Evolutionary conservation across 2,113 vertebrate species (phyloP), one percentile per base, ranked within the genome.

Genomic region (Thymallus thymallus): DNA sequence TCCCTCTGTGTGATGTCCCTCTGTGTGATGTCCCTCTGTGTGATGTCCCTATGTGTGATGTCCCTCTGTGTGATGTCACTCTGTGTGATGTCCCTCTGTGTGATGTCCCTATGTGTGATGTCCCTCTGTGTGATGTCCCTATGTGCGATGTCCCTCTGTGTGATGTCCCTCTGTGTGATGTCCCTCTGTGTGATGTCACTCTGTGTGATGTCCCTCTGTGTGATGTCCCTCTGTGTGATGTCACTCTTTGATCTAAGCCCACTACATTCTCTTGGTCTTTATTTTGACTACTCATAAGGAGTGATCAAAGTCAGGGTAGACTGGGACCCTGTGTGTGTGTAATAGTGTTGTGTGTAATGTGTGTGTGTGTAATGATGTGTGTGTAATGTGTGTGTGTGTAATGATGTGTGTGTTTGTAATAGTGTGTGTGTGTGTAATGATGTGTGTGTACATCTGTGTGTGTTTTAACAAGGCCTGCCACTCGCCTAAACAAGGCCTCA

Each of bases 301-400:
- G 16, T 92, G 94, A 96, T 96, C 94, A 96, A 96, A 97, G 95
- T 92, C 83, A 23, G 77, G 82, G 88, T 86, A 85, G 90, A 89
- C 87, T 84, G 92, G 92, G 85, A 83, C 75, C 16, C 30, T 51
- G 56, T 72, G 22, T 55, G 2, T 69, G 61, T 29, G 41, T 45
- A 45, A 13, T 61, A 6, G 45, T 71, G 60, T 14, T 24, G 26
- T 77, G 56, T 73, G 83, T 82, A 14, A 60, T 45, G 4, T n/a
- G 60, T 14, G 32, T 24, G 26, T 77, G 56, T 73, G 83, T 82
- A 14, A 60, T 45, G 4, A 45, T 35, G 58, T 68, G 32, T 75
- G 7, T 26, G 26, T 26, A 2, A 51, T 68, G 32, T 75, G 7
- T 26, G 26, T 26, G 26, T 26, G 26, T 26, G 26, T 26, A 26